Conservation (phyloP, 35 echinoderm and acorn worm genomes). For the Stichopus chloronotus region DNA sequence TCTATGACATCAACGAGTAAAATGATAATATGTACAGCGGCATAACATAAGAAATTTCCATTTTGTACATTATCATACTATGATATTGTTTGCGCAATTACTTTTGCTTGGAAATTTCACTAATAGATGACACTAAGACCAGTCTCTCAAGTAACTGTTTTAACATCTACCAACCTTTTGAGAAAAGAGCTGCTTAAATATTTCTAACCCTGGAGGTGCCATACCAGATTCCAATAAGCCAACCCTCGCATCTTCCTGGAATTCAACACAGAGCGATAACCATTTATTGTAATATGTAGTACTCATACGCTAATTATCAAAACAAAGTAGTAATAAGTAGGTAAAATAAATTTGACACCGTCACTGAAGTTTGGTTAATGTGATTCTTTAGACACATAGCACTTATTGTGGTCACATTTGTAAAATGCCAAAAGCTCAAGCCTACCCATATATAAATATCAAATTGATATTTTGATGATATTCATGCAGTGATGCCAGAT, state of each 20-base stretch:
- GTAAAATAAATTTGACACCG: background rate
- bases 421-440: background rate
- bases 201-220: conserved; percentile 50
- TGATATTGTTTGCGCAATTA: too few relatives aligned
- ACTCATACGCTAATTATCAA: background rate
- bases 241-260: conserved; percentile 50
- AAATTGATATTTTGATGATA: too few relatives aligned
- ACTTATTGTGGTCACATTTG: background rate
- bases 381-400: background rate
- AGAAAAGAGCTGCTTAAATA: conserved; percentile 55
- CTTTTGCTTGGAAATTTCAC: too few relatives aligned
- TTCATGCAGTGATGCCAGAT: too few relatives aligned
- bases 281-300: background rate
- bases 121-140: too few relatives aligned
- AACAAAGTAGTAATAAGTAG: background rate
- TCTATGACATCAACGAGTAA: too few relatives aligned
- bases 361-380: background rate
- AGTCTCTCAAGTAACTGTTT: too few relatives aligned
- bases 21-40: too few relatives aligned
- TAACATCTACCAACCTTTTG: conserved; percentile 37
- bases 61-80: too few relatives aligned
- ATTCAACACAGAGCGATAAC: background rate
- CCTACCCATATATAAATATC: background rate
- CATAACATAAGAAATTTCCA: too few relatives aligned
- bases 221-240: conserved; percentile 51